A percentile compares a stretch with the other conserved stretches of the same genome.
phyloP scores from a whole-genome alignment of 1,140 invertebrate genomes.

The Monochamus saltuarius region DNA sequence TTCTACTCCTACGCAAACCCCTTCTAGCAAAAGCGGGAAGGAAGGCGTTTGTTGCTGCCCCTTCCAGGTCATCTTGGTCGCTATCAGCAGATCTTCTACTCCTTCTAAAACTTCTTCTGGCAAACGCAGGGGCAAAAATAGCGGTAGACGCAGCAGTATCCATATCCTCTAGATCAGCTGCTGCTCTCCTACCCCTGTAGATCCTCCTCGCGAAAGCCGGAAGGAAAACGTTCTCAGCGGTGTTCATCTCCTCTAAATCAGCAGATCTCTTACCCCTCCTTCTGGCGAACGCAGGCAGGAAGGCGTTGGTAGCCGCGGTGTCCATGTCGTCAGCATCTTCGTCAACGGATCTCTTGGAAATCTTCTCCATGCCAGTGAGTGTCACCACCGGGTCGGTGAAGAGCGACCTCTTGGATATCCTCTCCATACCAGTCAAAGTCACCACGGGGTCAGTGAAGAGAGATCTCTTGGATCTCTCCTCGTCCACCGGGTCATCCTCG shows the following conservation, averaged over 20 bases:
- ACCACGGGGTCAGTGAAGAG: background rate
- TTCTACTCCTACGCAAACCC: conserved; percentile 14
- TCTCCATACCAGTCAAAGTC: background rate
- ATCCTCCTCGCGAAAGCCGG: conserved; percentile 1
- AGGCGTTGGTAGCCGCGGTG: background rate
- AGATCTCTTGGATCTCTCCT: conserved; percentile 10
- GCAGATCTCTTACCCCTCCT: conserved; percentile 5
- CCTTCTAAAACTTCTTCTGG: conserved; percentile 7
- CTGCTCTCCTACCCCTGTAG: background rate
- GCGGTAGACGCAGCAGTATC: conserved; percentile 4
- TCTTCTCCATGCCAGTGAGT: conserved; percentile 28
- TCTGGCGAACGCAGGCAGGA: background rate
- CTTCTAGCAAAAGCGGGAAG: conserved; percentile 27
- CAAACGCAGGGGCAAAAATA: conserved; percentile 9
- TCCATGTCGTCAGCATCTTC: conserved; percentile 13
- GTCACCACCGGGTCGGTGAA: conserved; percentile 27
- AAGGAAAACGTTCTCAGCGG: background rate
- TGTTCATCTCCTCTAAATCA: conserved; percentile 2
- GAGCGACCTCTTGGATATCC: conserved; percentile 18
- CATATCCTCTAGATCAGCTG: background rate
- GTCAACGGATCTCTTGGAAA: conserved; percentile 25
- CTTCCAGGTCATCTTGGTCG: conserved; percentile 16
- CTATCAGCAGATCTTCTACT: conserved; percentile 1
- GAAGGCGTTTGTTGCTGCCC: conserved; percentile 21
- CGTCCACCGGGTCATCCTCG: background rate